These are phyloP conservation scores for Drosophila virilis DNA, from an alignment of 1,140 invertebrate genomes.

Conservation along the genomic window DNA sequence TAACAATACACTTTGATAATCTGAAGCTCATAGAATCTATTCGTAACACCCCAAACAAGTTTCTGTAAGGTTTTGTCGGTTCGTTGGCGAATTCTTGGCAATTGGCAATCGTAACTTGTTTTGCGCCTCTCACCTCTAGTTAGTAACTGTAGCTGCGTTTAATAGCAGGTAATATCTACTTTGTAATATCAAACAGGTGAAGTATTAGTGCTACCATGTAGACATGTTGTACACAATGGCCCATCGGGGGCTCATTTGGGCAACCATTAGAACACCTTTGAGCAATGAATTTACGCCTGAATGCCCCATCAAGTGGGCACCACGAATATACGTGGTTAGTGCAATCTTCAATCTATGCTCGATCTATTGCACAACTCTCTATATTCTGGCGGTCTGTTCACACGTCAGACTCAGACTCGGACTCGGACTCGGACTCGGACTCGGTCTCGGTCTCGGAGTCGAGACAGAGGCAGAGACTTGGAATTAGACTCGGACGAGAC, in stretches of 20 bases:
- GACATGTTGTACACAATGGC: slow-evolving; percentile 10
- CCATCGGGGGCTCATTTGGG: slow-evolving; percentile 57
- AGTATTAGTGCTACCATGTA: slow-evolving; percentile 9
- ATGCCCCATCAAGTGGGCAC: slow-evolving; percentile 43
- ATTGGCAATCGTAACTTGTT: slow-evolving; percentile 26
- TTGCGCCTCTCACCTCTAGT: slow-evolving; percentile 33
- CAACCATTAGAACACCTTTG: slow-evolving; percentile 78
- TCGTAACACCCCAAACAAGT: slow-evolving; percentile 12
- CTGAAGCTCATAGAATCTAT: neutral
- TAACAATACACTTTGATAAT: neutral
- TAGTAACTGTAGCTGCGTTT: slow-evolving; percentile 9
- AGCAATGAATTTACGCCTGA: slow-evolving; percentile 64
- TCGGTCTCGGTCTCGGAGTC: neutral
- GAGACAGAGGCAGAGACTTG: slow-evolving; percentile 2
- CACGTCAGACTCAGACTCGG: slow-evolving; percentile 34
- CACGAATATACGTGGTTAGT: slow-evolving; percentile 19
- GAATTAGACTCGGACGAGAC: slow-evolving; percentile 37
- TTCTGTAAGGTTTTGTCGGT: neutral
- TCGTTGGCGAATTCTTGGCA: slow-evolving; percentile 3
- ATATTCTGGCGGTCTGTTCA: slow-evolving; percentile 37
- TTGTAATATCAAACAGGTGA: slow-evolving; percentile 37
- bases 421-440: slow-evolving; percentile 4
- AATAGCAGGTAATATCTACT: slow-evolving; percentile 24
- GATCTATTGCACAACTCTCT: slow-evolving; percentile 42
- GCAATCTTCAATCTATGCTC: slow-evolving; percentile 50